phyloP scores from a whole-genome alignment of 2,797 vertebrate genomes.

The Coranthus polyacanthus region DNA sequence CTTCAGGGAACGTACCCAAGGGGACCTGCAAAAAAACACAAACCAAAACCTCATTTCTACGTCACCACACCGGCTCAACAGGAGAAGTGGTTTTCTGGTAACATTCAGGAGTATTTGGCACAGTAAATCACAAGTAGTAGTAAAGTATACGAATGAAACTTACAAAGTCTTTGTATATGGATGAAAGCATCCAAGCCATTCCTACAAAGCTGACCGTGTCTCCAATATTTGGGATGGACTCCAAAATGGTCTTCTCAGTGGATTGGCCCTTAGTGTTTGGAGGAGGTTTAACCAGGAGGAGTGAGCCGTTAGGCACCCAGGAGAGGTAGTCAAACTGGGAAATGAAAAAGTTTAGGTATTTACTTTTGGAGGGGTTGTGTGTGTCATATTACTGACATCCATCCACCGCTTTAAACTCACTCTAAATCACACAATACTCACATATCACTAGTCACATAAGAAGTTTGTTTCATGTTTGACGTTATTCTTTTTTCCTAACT shows the following conservation, averaged over 20 bases:
- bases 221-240: conserved; percentile 81
- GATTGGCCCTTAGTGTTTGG: conserved; percentile 81
- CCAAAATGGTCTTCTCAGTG: conserved; percentile 76
- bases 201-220: conserved; percentile 58
- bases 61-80: no score
- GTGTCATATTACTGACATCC: no score
- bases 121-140: no score
- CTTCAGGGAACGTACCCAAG: conserved; percentile 78
- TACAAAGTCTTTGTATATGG: conserved; percentile 76
- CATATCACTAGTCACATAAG: no score
- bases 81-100: no score
- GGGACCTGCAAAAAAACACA: conserved; percentile 66
- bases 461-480: no score
- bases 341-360: background rate
- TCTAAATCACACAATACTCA: no score
- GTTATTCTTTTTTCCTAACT: no score
- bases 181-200: conserved; percentile 71
- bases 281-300: conserved; percentile 80
- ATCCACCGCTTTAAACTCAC: no score
- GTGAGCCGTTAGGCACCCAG: conserved; percentile 81
- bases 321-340: conserved; percentile 83
- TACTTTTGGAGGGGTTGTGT: no score
- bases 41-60: no score
- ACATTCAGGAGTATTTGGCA: no score
- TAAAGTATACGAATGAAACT: conserved; percentile 30